A percentile compares a stretch with the other conserved stretches of the same genome.
Conservation (phyloP, 2,113 vertebrate genomes). For the Dasyornis broadbenti region DNA sequence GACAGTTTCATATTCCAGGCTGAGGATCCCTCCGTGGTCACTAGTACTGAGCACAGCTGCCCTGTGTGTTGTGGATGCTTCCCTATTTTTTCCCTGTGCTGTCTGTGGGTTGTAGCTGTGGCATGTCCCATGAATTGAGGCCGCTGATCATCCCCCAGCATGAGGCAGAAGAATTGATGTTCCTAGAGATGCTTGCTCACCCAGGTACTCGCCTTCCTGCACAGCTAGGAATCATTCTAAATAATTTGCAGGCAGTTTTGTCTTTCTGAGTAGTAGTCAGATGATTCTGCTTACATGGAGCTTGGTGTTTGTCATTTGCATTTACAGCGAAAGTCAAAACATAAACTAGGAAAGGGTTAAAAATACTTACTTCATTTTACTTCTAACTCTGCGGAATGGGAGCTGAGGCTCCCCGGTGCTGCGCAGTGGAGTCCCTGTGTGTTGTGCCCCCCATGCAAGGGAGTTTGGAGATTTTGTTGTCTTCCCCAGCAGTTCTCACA, state of each 20-base stretch:
- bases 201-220: background rate
- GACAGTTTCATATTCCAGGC: background rate
- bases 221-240: background rate
- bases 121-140: background rate
- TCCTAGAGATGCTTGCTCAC: background rate
- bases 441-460: background rate
- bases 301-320: constrained; percentile 10
- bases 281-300: background rate
- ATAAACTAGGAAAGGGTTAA: background rate
- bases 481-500: constrained; percentile 36
- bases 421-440: background rate
- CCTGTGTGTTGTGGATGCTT: background rate
- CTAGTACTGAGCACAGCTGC: background rate
- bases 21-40: background rate
- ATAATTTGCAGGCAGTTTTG: background rate
- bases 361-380: background rate
- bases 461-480: background rate
- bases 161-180: background rate
- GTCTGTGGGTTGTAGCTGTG: background rate
- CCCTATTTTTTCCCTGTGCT: background rate
- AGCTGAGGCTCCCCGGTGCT: constrained; percentile 21
- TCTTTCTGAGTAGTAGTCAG: background rate
- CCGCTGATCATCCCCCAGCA: background rate
- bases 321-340: background rate
- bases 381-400: background rate